Evolutionary conservation across 2,113 vertebrate genomes (phyloP).

Genomic region (Lampris incognitus): DNA sequence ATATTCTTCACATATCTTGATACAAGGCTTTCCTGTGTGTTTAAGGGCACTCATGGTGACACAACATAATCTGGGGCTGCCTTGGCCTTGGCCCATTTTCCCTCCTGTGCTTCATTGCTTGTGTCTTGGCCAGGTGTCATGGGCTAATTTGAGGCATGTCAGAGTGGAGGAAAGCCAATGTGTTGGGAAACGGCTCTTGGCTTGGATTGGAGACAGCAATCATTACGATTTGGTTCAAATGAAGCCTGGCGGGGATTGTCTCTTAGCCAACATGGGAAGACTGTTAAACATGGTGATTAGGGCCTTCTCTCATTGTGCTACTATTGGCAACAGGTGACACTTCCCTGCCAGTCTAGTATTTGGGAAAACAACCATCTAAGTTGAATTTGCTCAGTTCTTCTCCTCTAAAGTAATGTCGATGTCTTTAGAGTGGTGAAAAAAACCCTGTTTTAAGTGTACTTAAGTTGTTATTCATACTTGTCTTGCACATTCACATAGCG

Average conservation of each 20-base stretch:
- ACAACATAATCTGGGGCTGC: background rate
- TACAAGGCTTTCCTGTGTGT: background rate
- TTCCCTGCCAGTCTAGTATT: too few relatives aligned
- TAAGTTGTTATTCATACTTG: background rate
- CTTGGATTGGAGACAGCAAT: background rate
- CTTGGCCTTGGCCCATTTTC: background rate
- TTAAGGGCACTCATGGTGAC: conserved; percentile 9
- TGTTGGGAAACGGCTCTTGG: background rate
- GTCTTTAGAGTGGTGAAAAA: too few relatives aligned
- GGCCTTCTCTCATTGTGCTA: background rate
- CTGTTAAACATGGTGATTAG: background rate
- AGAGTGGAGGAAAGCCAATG: background rate
- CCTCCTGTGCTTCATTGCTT: background rate
- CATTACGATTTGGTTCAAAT: conserved; percentile 2
- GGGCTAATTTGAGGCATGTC: conserved; percentile 2
- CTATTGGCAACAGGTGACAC: background rate
- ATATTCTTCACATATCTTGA: background rate
- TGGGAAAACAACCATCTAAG: too few relatives aligned
- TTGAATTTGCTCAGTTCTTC: background rate
- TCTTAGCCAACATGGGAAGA: too few relatives aligned
- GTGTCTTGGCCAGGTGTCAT: background rate
- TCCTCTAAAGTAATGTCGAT: background rate
- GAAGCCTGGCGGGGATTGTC: too few relatives aligned
- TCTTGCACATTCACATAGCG: background rate
- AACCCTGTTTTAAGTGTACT: too few relatives aligned